Evolutionary conservation across 2,888 invertebrate genomes (phyloP).

Genomic region (Seladonia tumulorum): DNA sequence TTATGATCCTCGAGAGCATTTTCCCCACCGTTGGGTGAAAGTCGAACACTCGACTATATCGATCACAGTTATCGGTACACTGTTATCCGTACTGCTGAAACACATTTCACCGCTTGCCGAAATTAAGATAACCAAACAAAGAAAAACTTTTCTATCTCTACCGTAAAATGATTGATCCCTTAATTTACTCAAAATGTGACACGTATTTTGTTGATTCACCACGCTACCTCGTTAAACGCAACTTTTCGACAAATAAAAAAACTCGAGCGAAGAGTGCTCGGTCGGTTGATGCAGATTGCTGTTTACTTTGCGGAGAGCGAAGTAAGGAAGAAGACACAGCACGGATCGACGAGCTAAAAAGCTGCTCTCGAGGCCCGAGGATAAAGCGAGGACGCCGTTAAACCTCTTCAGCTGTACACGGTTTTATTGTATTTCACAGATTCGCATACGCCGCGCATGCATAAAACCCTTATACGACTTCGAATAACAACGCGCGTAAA

Average conservation of each 20-base stretch:
- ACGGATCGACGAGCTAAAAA: neutral
- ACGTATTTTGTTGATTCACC: too few relatives aligned
- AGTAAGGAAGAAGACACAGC: neutral
- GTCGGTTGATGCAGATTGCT: neutral
- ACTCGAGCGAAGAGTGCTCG: neutral
- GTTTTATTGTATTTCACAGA: slow-evolving; percentile 3
- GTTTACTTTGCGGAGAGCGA: neutral
- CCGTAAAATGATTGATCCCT: too few relatives aligned
- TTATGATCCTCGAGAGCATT: neutral
- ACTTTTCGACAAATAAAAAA: neutral
- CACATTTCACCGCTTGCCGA: too few relatives aligned
- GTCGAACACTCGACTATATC: neutral
- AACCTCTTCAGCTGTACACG: neutral
- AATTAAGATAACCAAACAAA: too few relatives aligned
- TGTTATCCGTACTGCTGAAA: neutral
- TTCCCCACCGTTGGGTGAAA: neutral
- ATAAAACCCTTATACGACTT: slow-evolving; percentile 1
- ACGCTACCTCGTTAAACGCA: too few relatives aligned
- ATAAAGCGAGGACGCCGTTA: neutral
- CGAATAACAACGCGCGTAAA: slow-evolving; percentile 1
- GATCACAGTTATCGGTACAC: neutral
- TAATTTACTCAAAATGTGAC: too few relatives aligned
- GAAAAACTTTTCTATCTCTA: too few relatives aligned
- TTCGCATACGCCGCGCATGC: neutral
- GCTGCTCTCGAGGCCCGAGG: neutral